These are phyloP conservation scores for Zonitis immaculata DNA, from an alignment of 2,888 invertebrate species.

Conservation along the genomic window DNA sequence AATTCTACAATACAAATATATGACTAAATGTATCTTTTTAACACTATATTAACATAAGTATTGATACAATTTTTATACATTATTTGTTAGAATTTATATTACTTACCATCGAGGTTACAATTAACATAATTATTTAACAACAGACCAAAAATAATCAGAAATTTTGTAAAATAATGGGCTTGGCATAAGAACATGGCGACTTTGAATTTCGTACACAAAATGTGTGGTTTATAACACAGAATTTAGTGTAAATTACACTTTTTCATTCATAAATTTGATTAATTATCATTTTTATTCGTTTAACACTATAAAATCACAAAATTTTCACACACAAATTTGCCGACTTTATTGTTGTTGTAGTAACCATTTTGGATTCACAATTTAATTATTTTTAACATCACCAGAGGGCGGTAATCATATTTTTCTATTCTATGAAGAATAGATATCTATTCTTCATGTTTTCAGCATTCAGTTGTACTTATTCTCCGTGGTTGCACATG, in stretches of 20 bases:
- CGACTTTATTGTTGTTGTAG: conserved; percentile 40
- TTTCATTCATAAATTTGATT: conserved; percentile 27
- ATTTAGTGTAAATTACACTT: conserved; percentile 28
- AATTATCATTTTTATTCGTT: conserved; percentile 31
- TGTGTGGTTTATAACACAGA: conserved; percentile 25
- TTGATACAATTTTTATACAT: neutral
- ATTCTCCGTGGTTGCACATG: too few relatives aligned
- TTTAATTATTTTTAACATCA: neutral
- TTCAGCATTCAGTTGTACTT: too few relatives aligned
- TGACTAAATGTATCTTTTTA: neutral
- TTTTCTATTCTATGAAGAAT: too few relatives aligned
- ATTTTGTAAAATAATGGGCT: conserved; percentile 44
- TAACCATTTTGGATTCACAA: conserved; percentile 35
- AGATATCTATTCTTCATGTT: too few relatives aligned
- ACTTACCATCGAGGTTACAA: conserved; percentile 43
- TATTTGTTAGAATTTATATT: conserved; percentile 3
- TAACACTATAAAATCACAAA: conserved; percentile 32
- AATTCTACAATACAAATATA: conserved; percentile 26
- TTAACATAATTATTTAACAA: conserved; percentile 31
- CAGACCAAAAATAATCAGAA: conserved; percentile 38
- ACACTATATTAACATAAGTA: neutral
- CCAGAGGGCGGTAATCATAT: too few relatives aligned
- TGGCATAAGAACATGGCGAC: conserved; percentile 48
- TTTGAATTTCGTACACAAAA: conserved; percentile 24
- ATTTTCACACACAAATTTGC: conserved; percentile 35